Evolutionary conservation across 2,113 vertebrate genomes (phyloP), one percentile per base, ranked within the genome.

Genomic region (Petromus typicus): DNA sequence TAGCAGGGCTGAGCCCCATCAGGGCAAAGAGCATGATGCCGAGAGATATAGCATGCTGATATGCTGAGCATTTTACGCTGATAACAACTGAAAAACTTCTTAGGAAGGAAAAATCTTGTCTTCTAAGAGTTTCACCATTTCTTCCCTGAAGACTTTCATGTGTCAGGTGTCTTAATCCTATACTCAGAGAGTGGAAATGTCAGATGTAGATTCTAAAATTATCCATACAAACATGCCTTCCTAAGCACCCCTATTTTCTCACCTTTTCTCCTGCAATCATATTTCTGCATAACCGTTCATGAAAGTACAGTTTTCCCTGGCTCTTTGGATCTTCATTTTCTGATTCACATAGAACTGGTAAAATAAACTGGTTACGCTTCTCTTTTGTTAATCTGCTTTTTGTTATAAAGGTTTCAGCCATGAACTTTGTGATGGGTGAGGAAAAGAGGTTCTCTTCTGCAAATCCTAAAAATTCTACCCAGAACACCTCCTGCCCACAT

Each of bases 401-500:
- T 27, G 10, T 69, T 34, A 5, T 37, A 73, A 22, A 56, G 20
- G 27, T 56, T 27, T 75, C 27, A 64, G 8, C 64, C 7, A 59
- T 48, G 61, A 37, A 25, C 7, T 30, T 59, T 13, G 34, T 27
- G 25, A 67, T 18, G 25, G 64, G 32, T 69, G 18, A 69, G 2
- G 61, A 51, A 66, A 90, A 59, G 37, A 48, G 25, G 40, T 34
- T 54, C 40, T 59, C 34, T 34, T 16, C 67, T 89, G 9, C 8
- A 6, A 48, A 25, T 8, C 14, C 23, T 1, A 14, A 22, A 20
- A n/a, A n/a, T 25, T 59, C 7, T n/a, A 16, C 14, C 37, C 25
- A 5, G 14, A 9, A 89, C 91, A 69, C 14, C 61, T 76, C 32
- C 20, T 22, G 22, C 4, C n/a, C 40, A 59, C 0, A 0, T 34